phyloP scores from a whole-genome alignment of 2,888 invertebrate species.

The Nephrotoma flavescens region DNA sequence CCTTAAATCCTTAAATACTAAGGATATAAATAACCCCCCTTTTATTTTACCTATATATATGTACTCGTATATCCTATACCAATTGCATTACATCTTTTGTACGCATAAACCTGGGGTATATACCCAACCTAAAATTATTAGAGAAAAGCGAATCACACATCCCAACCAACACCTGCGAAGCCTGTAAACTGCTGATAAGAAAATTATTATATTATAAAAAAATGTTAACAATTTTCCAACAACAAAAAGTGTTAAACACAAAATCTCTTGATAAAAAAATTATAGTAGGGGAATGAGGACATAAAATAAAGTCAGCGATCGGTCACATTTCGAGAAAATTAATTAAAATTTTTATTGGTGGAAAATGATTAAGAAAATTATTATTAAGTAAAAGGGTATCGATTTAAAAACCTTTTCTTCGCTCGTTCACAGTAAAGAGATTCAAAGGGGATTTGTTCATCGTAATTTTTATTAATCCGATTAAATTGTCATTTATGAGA shows the following conservation, averaged over 20 bases:
- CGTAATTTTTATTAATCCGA: background rate
- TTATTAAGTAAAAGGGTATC: background rate
- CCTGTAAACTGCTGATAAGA: background rate
- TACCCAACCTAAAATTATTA: background rate
- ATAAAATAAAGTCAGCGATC: background rate
- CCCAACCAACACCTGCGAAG: background rate
- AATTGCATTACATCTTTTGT: background rate
- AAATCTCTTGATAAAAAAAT: background rate
- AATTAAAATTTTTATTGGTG: background rate
- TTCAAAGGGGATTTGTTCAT: background rate
- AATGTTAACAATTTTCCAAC: background rate
- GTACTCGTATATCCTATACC: background rate
- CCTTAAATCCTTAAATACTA: background rate
- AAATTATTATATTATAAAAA: background rate
- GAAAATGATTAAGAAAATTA: background rate
- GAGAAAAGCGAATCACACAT: background rate
- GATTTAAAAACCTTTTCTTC: background rate
- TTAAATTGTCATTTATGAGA: background rate
- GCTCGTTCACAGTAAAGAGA: background rate
- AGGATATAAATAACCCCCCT: background rate
- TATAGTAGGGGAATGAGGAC: background rate
- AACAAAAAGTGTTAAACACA: background rate
- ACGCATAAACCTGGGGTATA: background rate
- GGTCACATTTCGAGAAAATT: background rate
- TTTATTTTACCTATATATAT: background rate